phyloP scores from a whole-genome alignment of 2,113 vertebrate genomes.

The Arenaria interpres region DNA sequence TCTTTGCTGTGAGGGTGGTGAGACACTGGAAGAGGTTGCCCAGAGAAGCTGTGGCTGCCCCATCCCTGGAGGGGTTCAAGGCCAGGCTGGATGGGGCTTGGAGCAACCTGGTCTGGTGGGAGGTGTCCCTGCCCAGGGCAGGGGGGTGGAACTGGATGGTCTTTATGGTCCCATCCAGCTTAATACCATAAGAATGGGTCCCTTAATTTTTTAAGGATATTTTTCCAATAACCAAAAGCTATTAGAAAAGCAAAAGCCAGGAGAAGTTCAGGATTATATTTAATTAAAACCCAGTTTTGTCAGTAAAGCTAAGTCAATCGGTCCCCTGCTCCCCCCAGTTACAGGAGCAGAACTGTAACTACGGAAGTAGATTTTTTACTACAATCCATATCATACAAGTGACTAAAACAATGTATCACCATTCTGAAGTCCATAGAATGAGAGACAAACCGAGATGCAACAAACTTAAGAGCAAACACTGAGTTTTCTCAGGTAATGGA shows the following conservation, averaged over 20 bases:
- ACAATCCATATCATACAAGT: not conserved
- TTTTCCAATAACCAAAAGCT: not conserved
- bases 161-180: not conserved
- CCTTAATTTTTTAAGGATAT: not conserved
- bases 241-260: not conserved
- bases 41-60: too few relatives aligned
- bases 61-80: too few relatives aligned
- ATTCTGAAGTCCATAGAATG: not conserved
- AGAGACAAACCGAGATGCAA: not conserved
- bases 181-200: not conserved
- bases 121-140: too few relatives aligned
- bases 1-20: too few relatives aligned
- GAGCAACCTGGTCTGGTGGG: too few relatives aligned
- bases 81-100: too few relatives aligned
- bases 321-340: not conserved
- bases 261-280: not conserved
- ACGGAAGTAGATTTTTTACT: not conserved
- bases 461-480: not conserved
- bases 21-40: too few relatives aligned
- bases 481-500: not conserved
- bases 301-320: not conserved
- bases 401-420: not conserved
- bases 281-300: not conserved
- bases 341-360: not conserved
- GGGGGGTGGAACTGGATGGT: too few relatives aligned